Evolutionary conservation across 1,140 invertebrate genomes (phyloP), one percentile per base, ranked within the genome.

Genomic region (Archegozetes longisetosus): DNA sequence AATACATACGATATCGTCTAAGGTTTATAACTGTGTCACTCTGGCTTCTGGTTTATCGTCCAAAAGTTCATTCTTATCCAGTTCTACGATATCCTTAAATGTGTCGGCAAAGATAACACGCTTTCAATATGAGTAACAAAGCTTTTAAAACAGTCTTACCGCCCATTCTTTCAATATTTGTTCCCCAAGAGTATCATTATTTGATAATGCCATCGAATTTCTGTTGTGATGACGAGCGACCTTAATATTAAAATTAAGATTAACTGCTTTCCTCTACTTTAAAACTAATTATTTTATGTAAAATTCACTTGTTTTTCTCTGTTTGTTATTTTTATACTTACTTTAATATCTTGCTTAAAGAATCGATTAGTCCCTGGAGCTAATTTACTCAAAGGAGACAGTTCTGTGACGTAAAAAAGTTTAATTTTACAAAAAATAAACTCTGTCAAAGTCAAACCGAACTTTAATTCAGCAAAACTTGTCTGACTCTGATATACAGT

Each of bases 341-440:
- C 74, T 54, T 79, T 80, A 29, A 89, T 80, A 69, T 88, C 83
- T 61, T 82, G 79, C 66, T 83, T 82, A 84, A 85, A 89, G 68
- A 89, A 90, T 60, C 82, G 71, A 61, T 81, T 77, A 49, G 84
- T 73, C 69, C 82, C 80, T 49, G 82, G 79, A 55, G 84, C 83
- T 49, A 55, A 32, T 53, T 47, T 60, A 28, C 40, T 48, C 26
- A 49, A 22, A 0, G 86, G 85, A 1, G 85, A 85, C 0, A 89
- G 84, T 75, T 88, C 85, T 71, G 89, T 90, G 57, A 88, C 84
- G 80, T 82, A 67, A n/a, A n/a, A n/a, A n/a, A n/a, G n/a, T n/a
- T n/a, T n/a, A n/a, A n/a, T n/a, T n/a, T n/a, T n/a, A n/a, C n/a
- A n/a, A n/a, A n/a, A n/a, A n/a, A n/a, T n/a, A n/a, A n/a, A n/a